Conservation (phyloP, 2,113 vertebrate genomes). For the Entomyzon cyanotis region DNA sequence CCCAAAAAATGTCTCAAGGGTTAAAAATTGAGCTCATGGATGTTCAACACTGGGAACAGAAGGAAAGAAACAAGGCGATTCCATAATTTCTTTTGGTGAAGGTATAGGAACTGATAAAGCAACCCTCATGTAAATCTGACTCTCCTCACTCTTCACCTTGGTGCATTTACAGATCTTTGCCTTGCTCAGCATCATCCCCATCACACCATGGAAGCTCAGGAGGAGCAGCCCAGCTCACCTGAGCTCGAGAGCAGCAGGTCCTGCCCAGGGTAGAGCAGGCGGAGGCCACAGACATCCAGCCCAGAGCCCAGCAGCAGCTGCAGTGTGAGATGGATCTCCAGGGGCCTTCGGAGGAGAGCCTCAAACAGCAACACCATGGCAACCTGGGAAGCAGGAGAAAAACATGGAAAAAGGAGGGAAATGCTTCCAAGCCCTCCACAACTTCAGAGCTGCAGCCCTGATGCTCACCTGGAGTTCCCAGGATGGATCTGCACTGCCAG, state of each 20-base stretch:
- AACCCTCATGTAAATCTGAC: neutral
- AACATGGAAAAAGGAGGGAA: neutral
- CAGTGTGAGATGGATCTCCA: slow-evolving; percentile 68
- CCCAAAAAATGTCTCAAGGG: neutral
- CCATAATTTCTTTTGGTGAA: neutral
- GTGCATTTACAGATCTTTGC: neutral
- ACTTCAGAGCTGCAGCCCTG: neutral
- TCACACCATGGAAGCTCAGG: neutral
- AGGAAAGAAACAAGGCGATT: neutral
- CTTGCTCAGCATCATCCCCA: neutral
- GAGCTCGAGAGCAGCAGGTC: slow-evolving; percentile 44
- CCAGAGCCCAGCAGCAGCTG: slow-evolving; percentile 64
- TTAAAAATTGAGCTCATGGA: neutral
- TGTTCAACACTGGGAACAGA: neutral
- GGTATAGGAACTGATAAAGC: neutral
- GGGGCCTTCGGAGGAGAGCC: slow-evolving; percentile 54
- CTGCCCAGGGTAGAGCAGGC: slow-evolving; percentile 67
- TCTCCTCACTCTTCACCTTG: neutral
- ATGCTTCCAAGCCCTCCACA: neutral
- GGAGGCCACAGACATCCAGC: slow-evolving; percentile 73
- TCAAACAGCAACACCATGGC: slow-evolving; percentile 65
- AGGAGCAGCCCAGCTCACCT: slow-evolving; percentile 57
- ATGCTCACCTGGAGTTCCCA: neutral
- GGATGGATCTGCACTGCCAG: neutral
- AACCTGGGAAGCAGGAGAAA: slow-evolving; percentile 61